These are phyloP conservation scores for Perca flavescens DNA, from an alignment of 2,113 vertebrate genomes.

Conservation along the genomic window DNA sequence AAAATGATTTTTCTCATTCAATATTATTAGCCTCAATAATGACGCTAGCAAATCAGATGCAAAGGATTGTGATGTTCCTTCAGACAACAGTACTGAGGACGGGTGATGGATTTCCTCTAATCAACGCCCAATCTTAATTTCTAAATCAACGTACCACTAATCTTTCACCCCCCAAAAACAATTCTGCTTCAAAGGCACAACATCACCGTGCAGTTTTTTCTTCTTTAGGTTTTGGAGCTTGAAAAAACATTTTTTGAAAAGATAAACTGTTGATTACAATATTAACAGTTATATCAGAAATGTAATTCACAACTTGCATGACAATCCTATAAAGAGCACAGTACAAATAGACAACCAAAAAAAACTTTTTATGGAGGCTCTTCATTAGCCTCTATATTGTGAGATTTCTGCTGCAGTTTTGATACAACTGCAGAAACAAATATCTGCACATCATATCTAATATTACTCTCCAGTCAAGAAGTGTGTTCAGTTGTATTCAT, in stretches of 20 bases:
- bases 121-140: constrained; percentile 2
- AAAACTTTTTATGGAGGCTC: not conserved
- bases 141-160: not conserved
- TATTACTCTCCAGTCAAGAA: not conserved
- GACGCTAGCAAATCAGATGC: constrained; percentile 68
- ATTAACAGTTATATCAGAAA: not conserved
- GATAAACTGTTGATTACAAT: not conserved
- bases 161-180: not conserved
- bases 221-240: not conserved
- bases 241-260: not conserved
- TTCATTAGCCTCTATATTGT: not conserved
- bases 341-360: not conserved
- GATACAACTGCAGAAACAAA: not conserved
- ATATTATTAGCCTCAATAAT: constrained; percentile 78
- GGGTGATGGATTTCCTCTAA: no score
- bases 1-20: constrained; percentile 73
- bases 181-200: not conserved
- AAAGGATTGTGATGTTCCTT: constrained; percentile 47
- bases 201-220: not conserved
- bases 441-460: not conserved
- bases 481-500: not conserved
- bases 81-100: constrained; percentile 15
- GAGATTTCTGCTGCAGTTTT: not conserved
- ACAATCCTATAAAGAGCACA: not conserved
- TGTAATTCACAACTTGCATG: not conserved